Evolutionary conservation across 2,113 vertebrate genomes (phyloP).

Genomic region (Vombatus ursinus): DNA sequence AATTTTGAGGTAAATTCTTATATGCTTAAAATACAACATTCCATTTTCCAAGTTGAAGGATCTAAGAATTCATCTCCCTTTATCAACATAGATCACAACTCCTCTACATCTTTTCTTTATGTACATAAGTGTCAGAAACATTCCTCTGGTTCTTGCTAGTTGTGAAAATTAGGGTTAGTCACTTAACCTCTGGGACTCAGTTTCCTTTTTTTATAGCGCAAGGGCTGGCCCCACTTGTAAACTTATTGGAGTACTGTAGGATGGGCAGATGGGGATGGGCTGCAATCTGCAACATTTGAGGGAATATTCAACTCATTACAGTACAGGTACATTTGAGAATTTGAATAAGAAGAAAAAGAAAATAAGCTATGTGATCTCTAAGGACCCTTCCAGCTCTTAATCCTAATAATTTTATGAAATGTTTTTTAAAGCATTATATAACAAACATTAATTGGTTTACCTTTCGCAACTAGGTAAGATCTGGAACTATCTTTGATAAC

Average conservation of each 20-base stretch:
- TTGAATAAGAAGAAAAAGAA: not conserved
- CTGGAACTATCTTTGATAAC: slow-evolving; percentile 93
- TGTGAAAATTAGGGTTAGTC: not conserved
- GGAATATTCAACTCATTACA: not conserved
- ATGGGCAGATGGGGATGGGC: not conserved
- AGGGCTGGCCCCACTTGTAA: not conserved
- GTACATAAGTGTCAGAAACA: not conserved
- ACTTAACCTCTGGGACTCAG: not conserved
- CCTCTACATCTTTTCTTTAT: not conserved
- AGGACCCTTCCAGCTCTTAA: not conserved
- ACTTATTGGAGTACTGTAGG: not conserved
- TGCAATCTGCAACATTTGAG: not conserved
- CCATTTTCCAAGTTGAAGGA: not conserved
- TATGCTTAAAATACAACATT: not conserved
- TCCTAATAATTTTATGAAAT: not conserved
- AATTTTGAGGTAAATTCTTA: not conserved
- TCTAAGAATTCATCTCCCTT: not conserved
- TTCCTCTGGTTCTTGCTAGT: not conserved
- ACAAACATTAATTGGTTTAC: not conserved
- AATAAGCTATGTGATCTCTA: not conserved
- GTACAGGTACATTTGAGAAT: not conserved
- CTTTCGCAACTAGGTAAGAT: slow-evolving; percentile 85
- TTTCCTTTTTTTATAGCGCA: not conserved
- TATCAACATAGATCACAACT: not conserved
- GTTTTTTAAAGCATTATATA: not conserved